Evolutionary conservation across 2,113 vertebrate genomes (phyloP).

Genomic region (Harpagus bidentatus): DNA sequence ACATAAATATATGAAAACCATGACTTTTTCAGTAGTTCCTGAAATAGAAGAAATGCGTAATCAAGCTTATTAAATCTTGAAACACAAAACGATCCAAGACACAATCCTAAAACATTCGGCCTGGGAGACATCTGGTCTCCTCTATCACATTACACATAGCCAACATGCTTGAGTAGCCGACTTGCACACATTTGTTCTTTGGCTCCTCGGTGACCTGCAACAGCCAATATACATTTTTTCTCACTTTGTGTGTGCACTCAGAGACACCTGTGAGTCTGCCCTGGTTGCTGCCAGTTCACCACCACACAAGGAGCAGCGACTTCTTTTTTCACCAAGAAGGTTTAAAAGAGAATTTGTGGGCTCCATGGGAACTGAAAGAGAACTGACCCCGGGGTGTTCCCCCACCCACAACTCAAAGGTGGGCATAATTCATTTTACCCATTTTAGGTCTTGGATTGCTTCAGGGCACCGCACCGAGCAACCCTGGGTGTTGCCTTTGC

Average conservation of each 20-base stretch:
- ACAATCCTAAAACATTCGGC: accelerated
- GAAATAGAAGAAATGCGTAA: not conserved
- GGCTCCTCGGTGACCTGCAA: not conserved
- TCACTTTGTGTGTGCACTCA: accelerated
- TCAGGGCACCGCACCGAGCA: not conserved
- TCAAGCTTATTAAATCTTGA: not conserved
- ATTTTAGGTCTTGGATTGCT: not conserved
- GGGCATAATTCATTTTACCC: not conserved
- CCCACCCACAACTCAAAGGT: not conserved
- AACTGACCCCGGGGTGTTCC: accelerated
- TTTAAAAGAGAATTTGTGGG: not conserved
- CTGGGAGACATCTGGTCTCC: not conserved
- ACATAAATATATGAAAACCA: not conserved
- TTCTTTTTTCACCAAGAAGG: not conserved
- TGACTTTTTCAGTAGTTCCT: not conserved
- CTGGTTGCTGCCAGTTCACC: not conserved
- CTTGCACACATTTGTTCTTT: not conserved
- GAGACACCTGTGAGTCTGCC: not conserved
- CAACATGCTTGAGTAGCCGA: not conserved
- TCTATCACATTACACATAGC: not conserved
- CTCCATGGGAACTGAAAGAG: not conserved
- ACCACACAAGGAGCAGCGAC: accelerated
- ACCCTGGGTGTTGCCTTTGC: accelerated
- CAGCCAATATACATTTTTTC: not conserved
- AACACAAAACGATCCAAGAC: not conserved